These are phyloP conservation scores for Blera fallax DNA, from an alignment of 2,888 invertebrate genomes.

Conservation along the genomic window DNA sequence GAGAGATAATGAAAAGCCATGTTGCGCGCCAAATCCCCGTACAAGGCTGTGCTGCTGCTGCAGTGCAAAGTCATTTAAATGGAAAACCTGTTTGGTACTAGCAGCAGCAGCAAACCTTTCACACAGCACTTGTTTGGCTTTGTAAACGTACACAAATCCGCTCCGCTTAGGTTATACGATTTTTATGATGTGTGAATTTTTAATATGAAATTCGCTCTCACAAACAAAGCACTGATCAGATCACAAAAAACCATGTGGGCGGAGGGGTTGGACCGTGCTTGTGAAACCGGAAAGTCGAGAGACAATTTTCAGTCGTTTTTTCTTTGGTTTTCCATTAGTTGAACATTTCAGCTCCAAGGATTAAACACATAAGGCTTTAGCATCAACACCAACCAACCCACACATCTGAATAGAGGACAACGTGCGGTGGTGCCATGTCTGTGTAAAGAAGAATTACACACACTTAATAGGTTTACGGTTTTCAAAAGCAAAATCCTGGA, in stretches of 20 bases:
- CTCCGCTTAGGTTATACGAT: conserved; percentile 14
- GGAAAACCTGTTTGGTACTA: conserved; percentile 40
- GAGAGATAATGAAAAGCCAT: conserved; percentile 54
- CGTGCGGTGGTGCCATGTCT: neutral
- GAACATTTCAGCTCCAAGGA: conserved; percentile 63
- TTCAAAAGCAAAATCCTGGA: conserved; percentile 56
- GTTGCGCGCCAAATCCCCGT: conserved; percentile 30
- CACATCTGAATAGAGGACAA: neutral
- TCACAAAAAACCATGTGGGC: neutral
- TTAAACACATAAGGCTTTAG: conserved; percentile 45
- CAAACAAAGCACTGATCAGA: conserved; percentile 14
- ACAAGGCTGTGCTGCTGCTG: conserved; percentile 1
- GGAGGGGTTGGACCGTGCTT: too few species aligned
- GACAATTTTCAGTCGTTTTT: conserved; percentile 7
- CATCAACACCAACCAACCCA: conserved; percentile 11
- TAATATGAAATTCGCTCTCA: conserved; percentile 49
- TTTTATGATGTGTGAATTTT: conserved; percentile 70
- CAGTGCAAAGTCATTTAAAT: conserved; percentile 54
- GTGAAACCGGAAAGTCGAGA: conserved; percentile 19
- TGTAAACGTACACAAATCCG: conserved; percentile 21
- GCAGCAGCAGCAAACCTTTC: neutral
- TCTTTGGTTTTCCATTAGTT: conserved; percentile 43
- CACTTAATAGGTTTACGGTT: conserved; percentile 52
- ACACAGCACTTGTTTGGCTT: conserved; percentile 19
- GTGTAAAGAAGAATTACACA: conserved; percentile 53